Base-by-base conservation (phyloP, 2,888 invertebrate genomes). In the Rhagonycha fulva region DNA sequence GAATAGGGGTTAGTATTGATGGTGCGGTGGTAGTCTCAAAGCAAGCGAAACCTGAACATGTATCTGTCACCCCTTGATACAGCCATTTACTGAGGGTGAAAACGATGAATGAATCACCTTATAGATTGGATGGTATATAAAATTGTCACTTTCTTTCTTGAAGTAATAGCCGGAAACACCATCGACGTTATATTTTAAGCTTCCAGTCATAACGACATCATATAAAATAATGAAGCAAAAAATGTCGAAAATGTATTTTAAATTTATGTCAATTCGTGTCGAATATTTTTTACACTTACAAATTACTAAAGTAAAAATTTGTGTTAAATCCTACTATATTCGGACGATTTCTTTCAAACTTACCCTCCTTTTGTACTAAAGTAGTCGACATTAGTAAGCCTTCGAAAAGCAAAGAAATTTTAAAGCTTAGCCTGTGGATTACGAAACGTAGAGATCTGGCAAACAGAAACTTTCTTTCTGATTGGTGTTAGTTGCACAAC, bases 121-220 rank as follows among this genome's bases (percentile, higher is more conserved):
- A 76, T 76, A 76, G 76, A 76, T 76, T 76, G 76, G 76, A 76
- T 76, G 73, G 73, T 76, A 70, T 72, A 76, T 76, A 76, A 76
- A 76, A 76, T 76, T 76, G 76, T 69, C 69, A 72, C 68, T 76
- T 76, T 76, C 76, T 72, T 71, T 75, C 62, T 69, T 63, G 69
- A 72, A 71, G 75, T 75, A 72, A 75, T 75, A 72, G 75, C 71
- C 71, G 24, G 24, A 9, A 63, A 68, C 75, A 71, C 72, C 63
- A 75, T 75, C 72, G 68, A 14, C 60, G 63, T 66, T 66, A 32
- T 75, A 23, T 62, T 61, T 70, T 68, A 28, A 72, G 32, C 14
- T 23, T 62, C 32, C n/a, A 70, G 61, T 14, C 61, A 70, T 11
- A 61, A 47, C 69, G 47, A 69, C 14, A 12, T 14, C 23, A n/a